Evolutionary conservation across 2,888 invertebrate species (phyloP).

Genomic region (Keiferia lycopersicella): DNA sequence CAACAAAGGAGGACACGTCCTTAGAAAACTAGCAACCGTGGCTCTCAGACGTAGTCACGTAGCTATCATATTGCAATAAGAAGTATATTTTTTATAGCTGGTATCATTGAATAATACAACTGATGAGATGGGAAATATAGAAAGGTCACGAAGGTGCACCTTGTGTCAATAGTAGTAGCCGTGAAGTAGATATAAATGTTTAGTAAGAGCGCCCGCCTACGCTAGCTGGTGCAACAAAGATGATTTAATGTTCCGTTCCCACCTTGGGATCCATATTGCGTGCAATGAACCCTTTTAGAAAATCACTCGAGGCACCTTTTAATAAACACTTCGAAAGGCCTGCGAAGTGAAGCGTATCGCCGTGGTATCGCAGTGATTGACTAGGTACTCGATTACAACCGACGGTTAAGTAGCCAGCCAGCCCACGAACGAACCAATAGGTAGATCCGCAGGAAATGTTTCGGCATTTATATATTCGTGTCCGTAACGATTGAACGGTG

Average conservation of each 20-base stretch:
- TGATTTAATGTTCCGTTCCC: constrained; percentile 8
- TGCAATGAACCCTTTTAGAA: constrained; percentile 20
- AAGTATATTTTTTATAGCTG: not conserved
- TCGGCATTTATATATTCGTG: constrained; percentile 25
- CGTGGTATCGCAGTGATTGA: constrained; percentile 21
- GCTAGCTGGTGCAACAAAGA: constrained; percentile 1
- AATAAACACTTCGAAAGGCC: constrained; percentile 12
- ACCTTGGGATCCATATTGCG: not conserved
- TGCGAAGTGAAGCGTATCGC: constrained; percentile 27
- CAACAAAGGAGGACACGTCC: constrained; percentile 19
- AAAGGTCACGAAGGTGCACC: not conserved
- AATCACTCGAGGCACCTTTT: constrained; percentile 16
- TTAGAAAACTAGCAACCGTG: constrained; percentile 23
- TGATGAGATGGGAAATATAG: too few species aligned
- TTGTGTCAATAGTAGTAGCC: not conserved
- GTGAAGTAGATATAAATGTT: not conserved
- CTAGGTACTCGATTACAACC: constrained; percentile 13
- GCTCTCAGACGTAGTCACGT: not conserved
- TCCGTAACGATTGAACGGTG: constrained; percentile 17
- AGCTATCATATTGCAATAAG: not conserved
- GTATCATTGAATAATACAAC: not conserved
- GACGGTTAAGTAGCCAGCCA: not conserved
- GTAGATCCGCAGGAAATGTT: constrained; percentile 31
- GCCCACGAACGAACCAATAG: constrained; percentile 9
- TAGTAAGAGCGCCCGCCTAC: not conserved